Base-by-base conservation (phyloP, 2,113 vertebrate genomes). In the Chaetodon trifascialis region DNA sequence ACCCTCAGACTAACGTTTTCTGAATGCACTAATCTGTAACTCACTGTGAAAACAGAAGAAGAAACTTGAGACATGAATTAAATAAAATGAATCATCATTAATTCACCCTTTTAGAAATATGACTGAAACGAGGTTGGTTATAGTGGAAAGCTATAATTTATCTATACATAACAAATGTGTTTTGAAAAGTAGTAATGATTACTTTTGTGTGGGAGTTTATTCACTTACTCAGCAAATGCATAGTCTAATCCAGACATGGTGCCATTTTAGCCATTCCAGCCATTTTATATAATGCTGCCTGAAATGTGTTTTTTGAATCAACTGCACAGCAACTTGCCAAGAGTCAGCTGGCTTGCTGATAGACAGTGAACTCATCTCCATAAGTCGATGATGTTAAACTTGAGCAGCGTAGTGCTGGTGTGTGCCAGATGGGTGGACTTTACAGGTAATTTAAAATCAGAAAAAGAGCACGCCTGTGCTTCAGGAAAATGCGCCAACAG, bases 261-360 rank as follows among this genome's bases (percentile, higher is more conserved):
- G 79, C 82, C 52, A 68, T 63, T 71, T 75, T 8, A 72, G n/a
- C n/a, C n/a, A n/a, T n/a, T n/a, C n/a, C n/a, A n/a, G 79, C 82
- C 52, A 68, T 63, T 71, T 75, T 8, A 72, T 44, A 64, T 56
- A 62, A 36, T 44, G 19, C 49, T 19, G 14, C 62, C 21, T 30
- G 7, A 73, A 86, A 86, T 62, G 1, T 38, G 54, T 42, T 64
- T 70, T 58, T 5, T 4, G 25, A 78, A 78, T 63, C 34, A 71
- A 72, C 14, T 58, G 11, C 21, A 12, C 1, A 38, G 38, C 25
- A 54, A 40, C 56, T 54, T 54, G 42, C 38, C 47, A 73, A 56
- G 54, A 46, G 25, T 52, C 58, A 46, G 25, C 40, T 62, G n/a
- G 16, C n/a, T 34, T 12, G n/a, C 40, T 68, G 55, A 54, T 23